These are phyloP conservation scores for Taenioides sp. DNA, from an alignment of 2,797 vertebrate species.

Conservation along the genomic window DNA sequence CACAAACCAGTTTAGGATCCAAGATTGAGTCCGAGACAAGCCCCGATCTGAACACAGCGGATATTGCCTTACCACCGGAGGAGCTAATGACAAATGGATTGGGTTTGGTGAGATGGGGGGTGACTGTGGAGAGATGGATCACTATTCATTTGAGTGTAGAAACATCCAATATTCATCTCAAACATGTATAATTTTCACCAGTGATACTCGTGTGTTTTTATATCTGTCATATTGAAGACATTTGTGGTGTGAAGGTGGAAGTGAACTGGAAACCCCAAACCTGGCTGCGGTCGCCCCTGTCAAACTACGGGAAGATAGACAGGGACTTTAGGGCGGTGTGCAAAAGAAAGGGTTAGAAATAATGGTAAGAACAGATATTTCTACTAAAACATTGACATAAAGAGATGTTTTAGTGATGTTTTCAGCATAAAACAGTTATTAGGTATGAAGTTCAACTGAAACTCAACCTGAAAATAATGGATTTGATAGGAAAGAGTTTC, in stretches of 20 bases:
- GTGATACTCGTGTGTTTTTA: slow-evolving; percentile 23
- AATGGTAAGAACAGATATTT: slow-evolving; percentile 31
- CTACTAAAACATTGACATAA: background rate
- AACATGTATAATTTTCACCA: slow-evolving; percentile 18
- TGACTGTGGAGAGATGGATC: slow-evolving; percentile 44
- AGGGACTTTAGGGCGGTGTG: slow-evolving; percentile 24
- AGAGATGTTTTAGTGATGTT: background rate
- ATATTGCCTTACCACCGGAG: slow-evolving; percentile 61
- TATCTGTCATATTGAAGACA: slow-evolving; percentile 19
- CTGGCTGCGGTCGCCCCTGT: slow-evolving; percentile 23
- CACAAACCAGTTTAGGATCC: slow-evolving; percentile 49
- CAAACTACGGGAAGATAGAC: slow-evolving; percentile 23
- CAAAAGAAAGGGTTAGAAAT: slow-evolving; percentile 28
- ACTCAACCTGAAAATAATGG: background rate
- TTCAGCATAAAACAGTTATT: background rate
- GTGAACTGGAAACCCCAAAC: slow-evolving; percentile 37
- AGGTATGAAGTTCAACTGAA: background rate
- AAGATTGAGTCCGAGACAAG: slow-evolving; percentile 52
- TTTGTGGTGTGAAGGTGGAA: slow-evolving; percentile 25
- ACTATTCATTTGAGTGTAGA: slow-evolving; percentile 35
- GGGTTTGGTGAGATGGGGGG: slow-evolving; percentile 19
- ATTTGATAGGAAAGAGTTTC: too few species aligned
- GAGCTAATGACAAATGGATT: slow-evolving; percentile 60
- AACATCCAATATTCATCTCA: slow-evolving; percentile 30
- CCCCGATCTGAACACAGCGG: slow-evolving; percentile 40